Percentiles rank a stretch among this genome's conserved stretches.
Conservation (phyloP, 2,113 vertebrate genomes). For the Ailurus styani region DNA sequence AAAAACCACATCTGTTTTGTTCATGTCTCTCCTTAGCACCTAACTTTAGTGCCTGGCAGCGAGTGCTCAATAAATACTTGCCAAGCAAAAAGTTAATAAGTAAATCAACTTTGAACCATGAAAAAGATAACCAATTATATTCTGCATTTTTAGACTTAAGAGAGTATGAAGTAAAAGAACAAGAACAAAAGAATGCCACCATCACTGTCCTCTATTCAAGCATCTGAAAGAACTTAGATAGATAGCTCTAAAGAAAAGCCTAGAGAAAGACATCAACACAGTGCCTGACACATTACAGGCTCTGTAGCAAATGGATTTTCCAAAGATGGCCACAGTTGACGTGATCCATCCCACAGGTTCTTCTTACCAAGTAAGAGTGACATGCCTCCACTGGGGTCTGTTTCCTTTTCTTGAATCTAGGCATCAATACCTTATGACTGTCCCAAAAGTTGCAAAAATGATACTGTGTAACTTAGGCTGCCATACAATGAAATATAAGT, state of each 20-base stretch:
- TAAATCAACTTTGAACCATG: not conserved
- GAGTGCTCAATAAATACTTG: not conserved
- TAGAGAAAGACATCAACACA: not conserved
- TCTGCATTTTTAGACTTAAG: not conserved
- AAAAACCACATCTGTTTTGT: not conserved
- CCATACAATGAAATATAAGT: not conserved
- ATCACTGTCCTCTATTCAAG: not conserved
- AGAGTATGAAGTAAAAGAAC: not conserved
- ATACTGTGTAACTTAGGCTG: not conserved
- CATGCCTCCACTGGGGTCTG: not conserved
- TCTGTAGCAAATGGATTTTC: not conserved
- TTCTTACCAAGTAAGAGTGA: not conserved
- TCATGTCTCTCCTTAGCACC: not conserved
- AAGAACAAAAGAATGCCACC: not conserved
- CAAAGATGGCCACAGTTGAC: not conserved
- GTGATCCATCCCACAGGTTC: not conserved
- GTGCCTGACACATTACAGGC: not conserved
- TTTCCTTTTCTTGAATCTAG: not conserved
- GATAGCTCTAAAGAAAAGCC: not conserved
- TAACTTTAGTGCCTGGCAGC: not conserved
- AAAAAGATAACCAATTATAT: not conserved
- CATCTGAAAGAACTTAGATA: not conserved
- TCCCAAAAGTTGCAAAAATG: not conserved
- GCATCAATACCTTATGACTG: not conserved
- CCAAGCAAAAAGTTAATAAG: not conserved